A percentile compares a stretch with the other conserved stretches of the same genome.
phyloP scores from a whole-genome alignment of 2,113 vertebrate genomes.

The Orientallactaga bullata region DNA sequence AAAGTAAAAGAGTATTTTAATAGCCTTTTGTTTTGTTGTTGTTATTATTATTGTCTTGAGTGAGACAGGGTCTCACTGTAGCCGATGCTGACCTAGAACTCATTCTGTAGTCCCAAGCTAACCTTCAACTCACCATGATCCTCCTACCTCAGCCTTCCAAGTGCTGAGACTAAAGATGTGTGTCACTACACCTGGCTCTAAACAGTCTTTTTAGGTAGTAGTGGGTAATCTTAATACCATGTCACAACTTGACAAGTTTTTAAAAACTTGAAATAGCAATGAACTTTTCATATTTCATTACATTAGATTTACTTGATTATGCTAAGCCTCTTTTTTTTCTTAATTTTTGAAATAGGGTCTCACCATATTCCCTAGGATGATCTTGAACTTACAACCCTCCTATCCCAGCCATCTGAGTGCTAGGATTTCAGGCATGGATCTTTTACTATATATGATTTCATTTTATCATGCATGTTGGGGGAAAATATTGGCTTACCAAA shows the following conservation, averaged over 20 bases:
- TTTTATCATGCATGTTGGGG: neutral
- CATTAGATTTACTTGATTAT: neutral
- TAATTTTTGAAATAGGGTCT: too few species aligned
- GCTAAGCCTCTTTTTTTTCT: neutral
- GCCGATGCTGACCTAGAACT: too few species aligned
- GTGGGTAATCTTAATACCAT: too few species aligned
- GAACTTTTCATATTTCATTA: neutral
- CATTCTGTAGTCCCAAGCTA: too few species aligned
- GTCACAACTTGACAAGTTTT: too few species aligned
- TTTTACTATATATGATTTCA: neutral
- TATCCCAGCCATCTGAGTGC: neutral
- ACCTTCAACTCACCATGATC: too few species aligned
- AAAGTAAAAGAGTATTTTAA: neutral
- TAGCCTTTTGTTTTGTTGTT: neutral
- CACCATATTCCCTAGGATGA: too few species aligned
- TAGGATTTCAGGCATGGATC: neutral
- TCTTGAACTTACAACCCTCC: neutral
- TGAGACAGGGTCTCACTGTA: too few species aligned
- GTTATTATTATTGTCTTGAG: neutral
- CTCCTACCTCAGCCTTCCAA: too few species aligned
- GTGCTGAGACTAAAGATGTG: too few species aligned
- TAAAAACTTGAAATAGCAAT: neutral
- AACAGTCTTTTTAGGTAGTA: neutral
- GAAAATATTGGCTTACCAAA: neutral
- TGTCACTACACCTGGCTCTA: too few species aligned